These are phyloP conservation scores for Drosophila neonasuta DNA, from an alignment of 2,888 invertebrate species.

Conservation along the genomic window DNA sequence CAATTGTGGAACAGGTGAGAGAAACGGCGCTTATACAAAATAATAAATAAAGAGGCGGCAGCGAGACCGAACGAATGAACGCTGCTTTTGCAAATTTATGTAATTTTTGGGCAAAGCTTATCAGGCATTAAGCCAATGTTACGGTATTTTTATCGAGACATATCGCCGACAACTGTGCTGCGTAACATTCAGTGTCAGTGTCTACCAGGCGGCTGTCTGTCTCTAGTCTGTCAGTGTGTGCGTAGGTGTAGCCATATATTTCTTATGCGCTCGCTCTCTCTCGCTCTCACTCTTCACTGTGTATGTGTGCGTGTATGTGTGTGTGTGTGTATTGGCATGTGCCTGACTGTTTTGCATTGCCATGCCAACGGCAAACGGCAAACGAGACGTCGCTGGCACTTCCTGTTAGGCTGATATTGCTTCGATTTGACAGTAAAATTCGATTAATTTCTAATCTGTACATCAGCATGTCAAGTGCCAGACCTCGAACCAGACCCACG, in stretches of 20 bases:
- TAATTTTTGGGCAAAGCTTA: constrained; percentile 52
- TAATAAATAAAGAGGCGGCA: constrained; percentile 20
- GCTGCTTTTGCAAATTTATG: constrained; percentile 33
- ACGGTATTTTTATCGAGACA: constrained; percentile 54
- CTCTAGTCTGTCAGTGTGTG: constrained; percentile 21
- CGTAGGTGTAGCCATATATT: constrained; percentile 43
- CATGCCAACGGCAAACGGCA: constrained; percentile 63
- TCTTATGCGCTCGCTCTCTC: constrained; percentile 6
- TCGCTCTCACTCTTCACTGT: constrained; percentile 1
- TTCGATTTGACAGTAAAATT: constrained; percentile 75
- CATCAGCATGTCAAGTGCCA: constrained; percentile 68
- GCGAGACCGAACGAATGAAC: constrained; percentile 1
- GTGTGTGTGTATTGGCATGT: constrained; percentile 58
- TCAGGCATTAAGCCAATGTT: constrained; percentile 59
- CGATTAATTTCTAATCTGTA: constrained; percentile 76
- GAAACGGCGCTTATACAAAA: constrained; percentile 19
- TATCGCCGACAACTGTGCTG: constrained; percentile 66
- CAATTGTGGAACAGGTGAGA: constrained; percentile 74
- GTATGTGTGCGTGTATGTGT: constrained; percentile 14
- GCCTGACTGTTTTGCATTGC: constrained; percentile 70
- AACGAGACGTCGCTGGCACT: constrained; percentile 52
- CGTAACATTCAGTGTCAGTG: constrained; percentile 73
- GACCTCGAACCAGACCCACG: constrained; percentile 27
- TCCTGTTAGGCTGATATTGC: constrained; percentile 56
- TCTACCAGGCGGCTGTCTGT: constrained; percentile 48